Conservation (phyloP, 2,888 invertebrate species). For the Dendrolimus houi region DNA sequence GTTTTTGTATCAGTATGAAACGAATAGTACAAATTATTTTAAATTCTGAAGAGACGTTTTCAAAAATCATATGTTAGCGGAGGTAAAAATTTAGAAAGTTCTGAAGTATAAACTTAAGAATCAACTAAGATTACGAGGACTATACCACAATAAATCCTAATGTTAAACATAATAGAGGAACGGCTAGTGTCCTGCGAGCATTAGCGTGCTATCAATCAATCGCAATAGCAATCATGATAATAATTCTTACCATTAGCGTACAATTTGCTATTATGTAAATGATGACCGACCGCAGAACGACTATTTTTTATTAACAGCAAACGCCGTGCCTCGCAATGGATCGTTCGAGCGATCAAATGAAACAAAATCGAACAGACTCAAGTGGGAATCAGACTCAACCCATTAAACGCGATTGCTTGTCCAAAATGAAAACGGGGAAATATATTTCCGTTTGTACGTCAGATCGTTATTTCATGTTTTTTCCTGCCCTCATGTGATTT, state of each 20-base stretch:
- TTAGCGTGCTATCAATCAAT: neutral
- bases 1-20: too few species aligned
- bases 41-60: too few species aligned
- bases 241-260: constrained; percentile 2
- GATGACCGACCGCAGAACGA: constrained; percentile 12
- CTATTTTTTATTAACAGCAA: constrained; percentile 16
- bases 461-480: constrained; percentile 46
- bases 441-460: constrained; percentile 62
- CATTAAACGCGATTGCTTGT: constrained; percentile 70
- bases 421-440: constrained; percentile 67
- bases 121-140: too few species aligned
- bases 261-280: constrained; percentile 12
- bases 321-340: constrained; percentile 24
- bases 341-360: constrained; percentile 55
- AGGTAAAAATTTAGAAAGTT: too few species aligned
- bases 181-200: neutral
- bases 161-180: neutral
- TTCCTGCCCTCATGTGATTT: constrained; percentile 42
- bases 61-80: too few species aligned
- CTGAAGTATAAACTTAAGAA: too few species aligned
- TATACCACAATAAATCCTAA: too few species aligned
- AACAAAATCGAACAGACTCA: constrained; percentile 66
- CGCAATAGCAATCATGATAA: neutral
- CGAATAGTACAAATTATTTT: too few species aligned
- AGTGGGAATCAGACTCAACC: constrained; percentile 66